Evolutionary conservation across 2,888 invertebrate species (phyloP).

Genomic region (Spilosoma lubricipeda): DNA sequence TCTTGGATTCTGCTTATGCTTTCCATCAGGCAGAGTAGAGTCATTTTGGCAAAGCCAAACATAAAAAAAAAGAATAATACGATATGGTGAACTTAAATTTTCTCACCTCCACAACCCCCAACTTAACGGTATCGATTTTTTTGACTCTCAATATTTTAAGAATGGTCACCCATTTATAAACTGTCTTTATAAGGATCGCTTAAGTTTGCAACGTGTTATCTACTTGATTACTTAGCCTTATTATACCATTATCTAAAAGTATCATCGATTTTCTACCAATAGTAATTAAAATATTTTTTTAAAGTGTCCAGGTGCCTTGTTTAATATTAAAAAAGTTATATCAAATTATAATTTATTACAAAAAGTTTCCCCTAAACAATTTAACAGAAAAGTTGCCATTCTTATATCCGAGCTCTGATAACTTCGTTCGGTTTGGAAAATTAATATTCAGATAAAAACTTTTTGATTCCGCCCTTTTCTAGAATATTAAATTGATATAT

Average conservation of each 20-base stretch:
- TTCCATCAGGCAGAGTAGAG: too few relatives aligned
- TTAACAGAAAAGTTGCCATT: not conserved
- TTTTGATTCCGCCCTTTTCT: not conserved
- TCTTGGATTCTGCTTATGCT: too few relatives aligned
- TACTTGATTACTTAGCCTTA: too few relatives aligned
- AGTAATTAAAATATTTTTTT: not conserved
- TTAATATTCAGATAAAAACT: conserved; percentile 1
- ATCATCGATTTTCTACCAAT: not conserved
- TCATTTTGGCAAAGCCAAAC: too few relatives aligned
- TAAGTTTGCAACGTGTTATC: too few relatives aligned
- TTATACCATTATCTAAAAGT: not conserved
- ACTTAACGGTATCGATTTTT: too few relatives aligned
- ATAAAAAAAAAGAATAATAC: too few relatives aligned
- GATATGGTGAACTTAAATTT: too few relatives aligned
- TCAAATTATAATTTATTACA: not conserved
- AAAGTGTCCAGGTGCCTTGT: not conserved
- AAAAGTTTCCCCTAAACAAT: conserved; percentile 1
- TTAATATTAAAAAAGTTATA: not conserved
- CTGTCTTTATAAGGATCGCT: too few relatives aligned
- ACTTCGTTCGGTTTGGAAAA: not conserved
- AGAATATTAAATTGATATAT: not conserved
- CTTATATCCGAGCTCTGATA: not conserved
- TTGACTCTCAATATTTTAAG: too few relatives aligned
- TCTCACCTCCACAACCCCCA: too few relatives aligned
- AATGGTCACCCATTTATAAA: not conserved